Evolutionary conservation across 37 sponge, comb jelly and placozoan genomes (phyloP).

Genomic region (Ephydatia muelleri): DNA sequence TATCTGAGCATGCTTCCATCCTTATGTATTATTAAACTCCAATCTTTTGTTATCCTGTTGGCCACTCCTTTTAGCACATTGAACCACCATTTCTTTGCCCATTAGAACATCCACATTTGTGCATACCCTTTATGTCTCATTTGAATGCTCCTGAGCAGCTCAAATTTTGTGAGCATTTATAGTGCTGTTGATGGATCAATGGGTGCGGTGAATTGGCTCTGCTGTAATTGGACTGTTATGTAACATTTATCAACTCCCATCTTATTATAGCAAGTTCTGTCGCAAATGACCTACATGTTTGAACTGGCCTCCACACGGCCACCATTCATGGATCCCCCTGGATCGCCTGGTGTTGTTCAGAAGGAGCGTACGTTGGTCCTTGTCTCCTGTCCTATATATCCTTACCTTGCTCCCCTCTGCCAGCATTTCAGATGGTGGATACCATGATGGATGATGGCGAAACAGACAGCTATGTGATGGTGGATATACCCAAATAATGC

Average conservation of each 20-base stretch:
- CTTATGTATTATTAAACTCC: no score
- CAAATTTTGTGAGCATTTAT: no score
- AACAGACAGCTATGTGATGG: not conserved
- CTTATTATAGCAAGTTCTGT: slow-evolving; percentile 35
- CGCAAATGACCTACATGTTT: slow-evolving; percentile 59
- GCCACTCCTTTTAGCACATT: no score
- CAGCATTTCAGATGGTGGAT: not conserved
- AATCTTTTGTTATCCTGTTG: no score
- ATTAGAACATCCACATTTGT: no score
- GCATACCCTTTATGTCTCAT: no score
- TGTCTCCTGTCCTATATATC: not conserved
- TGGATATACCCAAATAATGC: not conserved
- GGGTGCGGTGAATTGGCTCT: no score
- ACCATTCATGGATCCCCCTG: slow-evolving; percentile 36
- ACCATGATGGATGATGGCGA: not conserved
- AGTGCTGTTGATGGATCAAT: no score
- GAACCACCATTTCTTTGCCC: no score
- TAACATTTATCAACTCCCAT: not conserved
- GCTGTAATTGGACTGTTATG: no score
- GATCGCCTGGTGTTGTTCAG: not conserved
- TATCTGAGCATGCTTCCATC: no score
- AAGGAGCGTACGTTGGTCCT: not conserved
- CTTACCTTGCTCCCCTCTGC: not conserved
- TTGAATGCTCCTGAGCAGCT: no score
- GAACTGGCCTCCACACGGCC: slow-evolving; percentile 59